Evolutionary conservation across 2,113 vertebrate species (phyloP).

Genomic region (Smithornis capensis): DNA sequence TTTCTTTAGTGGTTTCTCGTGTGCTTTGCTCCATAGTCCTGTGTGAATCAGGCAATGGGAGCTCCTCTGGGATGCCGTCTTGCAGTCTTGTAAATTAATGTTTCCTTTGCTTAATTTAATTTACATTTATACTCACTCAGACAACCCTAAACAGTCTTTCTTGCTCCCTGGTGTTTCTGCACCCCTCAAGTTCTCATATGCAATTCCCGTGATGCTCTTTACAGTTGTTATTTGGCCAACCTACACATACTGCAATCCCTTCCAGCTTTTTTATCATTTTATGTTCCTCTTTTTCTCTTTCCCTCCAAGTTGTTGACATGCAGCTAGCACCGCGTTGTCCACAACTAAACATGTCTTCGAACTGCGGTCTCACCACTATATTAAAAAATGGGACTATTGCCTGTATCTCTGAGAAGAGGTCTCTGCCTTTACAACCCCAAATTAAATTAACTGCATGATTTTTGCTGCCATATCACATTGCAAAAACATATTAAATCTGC

Average conservation of each 20-base stretch:
- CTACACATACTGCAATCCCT: constrained; percentile 39
- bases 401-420: constrained; percentile 43
- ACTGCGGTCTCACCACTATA: constrained; percentile 28
- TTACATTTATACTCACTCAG: neutral
- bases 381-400: constrained; percentile 58
- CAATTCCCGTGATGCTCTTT: constrained; percentile 42
- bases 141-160: neutral
- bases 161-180: neutral
- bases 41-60: neutral
- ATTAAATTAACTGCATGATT: constrained; percentile 67
- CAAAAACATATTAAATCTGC: constrained; percentile 65
- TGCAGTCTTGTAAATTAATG: neutral
- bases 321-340: constrained; percentile 11
- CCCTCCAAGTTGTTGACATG: constrained; percentile 48
- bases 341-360: constrained; percentile 44
- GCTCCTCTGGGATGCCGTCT: neutral
- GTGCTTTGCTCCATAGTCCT: neutral
- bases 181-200: neutral
- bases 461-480: constrained; percentile 62
- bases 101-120: constrained; percentile 41
- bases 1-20: neutral
- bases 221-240: constrained; percentile 39
- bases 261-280: constrained; percentile 48
- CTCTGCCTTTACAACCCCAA: constrained; percentile 61
- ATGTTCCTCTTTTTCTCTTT: constrained; percentile 38